Base-by-base conservation (phyloP, 2,888 invertebrate species). In the Scaptomyza parva region DNA sequence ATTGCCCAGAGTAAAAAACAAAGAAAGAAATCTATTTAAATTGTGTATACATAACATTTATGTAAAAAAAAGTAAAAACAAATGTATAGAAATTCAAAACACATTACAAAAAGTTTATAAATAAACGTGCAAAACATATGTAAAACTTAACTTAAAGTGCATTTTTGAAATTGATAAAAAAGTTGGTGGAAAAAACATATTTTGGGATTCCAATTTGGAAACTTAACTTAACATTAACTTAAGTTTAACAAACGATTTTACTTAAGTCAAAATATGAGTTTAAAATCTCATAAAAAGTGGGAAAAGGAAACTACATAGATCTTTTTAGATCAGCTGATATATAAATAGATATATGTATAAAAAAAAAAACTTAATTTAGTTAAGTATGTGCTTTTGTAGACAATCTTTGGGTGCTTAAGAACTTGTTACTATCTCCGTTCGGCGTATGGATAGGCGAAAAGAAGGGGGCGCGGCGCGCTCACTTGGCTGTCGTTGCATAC, bases 401-500 rank as follows among this genome's bases (percentile, higher is more conserved):
- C 58, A 74, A 74, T 74, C 74, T 74, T 74, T 74, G 77, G 75
- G 58, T 71, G 76, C 58, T 63, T 57, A 60, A 65, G 47, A 57
- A 65, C 53, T 57, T 30, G 14, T 14, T 18, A 5, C 2, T 39
- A 9, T 9, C 2, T 37, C 28, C 28, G 28, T 33, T 33, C n/a
- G 6, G 9, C 28, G 17, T 12, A 12, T 9, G 9, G 14, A 14
- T 45, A 22, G 9, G 33, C n/a, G 4, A 11, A 7, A 26, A 14
- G 14, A 28, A 17, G 9, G 35, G 12, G 40, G 50, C 22, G 17
- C 26, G n/a, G 6, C 33, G 73, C 59, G 6, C 33, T 74, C 59
- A 89, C 54, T 89, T 87, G 67, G 78, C 70, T 22, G 28, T 89
- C 20, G 91, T 90, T 43, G 78, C 76, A 67, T 91, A 91, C 52